phyloP scores from a whole-genome alignment of 1,140 invertebrate genomes.

The Uloborus diversus region DNA sequence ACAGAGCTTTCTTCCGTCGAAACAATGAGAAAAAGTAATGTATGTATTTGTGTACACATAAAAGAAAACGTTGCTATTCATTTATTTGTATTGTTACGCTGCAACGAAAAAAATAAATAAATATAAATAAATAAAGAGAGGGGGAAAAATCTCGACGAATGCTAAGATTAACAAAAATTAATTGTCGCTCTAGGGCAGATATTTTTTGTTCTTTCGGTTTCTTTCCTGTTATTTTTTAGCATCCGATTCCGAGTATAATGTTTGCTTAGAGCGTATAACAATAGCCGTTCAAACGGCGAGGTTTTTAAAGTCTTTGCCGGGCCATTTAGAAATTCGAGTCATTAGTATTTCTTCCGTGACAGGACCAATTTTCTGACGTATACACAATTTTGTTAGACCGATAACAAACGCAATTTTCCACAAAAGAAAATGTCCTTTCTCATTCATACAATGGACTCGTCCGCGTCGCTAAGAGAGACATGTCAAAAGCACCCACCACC shows the following conservation, averaged over 20 bases:
- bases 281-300: slow-evolving; percentile 25
- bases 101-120: slow-evolving; percentile 15
- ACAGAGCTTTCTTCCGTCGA: slow-evolving; percentile 38
- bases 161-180: slow-evolving; percentile 56
- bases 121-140: no score
- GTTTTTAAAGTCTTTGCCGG: slow-evolving; percentile 55
- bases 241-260: slow-evolving; percentile 45
- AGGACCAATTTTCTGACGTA: slow-evolving; percentile 55
- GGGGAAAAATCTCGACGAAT: slow-evolving; percentile 24
- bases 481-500: slow-evolving; percentile 52
- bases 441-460: slow-evolving; percentile 55
- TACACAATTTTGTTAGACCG: slow-evolving; percentile 55
- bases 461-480: slow-evolving; percentile 44
- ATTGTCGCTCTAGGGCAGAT: slow-evolving; percentile 53
- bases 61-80: slow-evolving; percentile 46
- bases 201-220: slow-evolving; percentile 38
- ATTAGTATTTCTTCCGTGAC: slow-evolving; percentile 56
- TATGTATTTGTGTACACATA: slow-evolving; percentile 12
- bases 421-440: slow-evolving; percentile 56
- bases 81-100: slow-evolving; percentile 44
- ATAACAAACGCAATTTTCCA: slow-evolving; percentile 57
- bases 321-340: slow-evolving; percentile 56
- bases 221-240: slow-evolving; percentile 46
- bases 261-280: slow-evolving; percentile 45
- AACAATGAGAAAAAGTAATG: slow-evolving; percentile 36